These are phyloP conservation scores for Podarcis muralis DNA, from an alignment of 2,113 vertebrate genomes.

Conservation along the genomic window DNA sequence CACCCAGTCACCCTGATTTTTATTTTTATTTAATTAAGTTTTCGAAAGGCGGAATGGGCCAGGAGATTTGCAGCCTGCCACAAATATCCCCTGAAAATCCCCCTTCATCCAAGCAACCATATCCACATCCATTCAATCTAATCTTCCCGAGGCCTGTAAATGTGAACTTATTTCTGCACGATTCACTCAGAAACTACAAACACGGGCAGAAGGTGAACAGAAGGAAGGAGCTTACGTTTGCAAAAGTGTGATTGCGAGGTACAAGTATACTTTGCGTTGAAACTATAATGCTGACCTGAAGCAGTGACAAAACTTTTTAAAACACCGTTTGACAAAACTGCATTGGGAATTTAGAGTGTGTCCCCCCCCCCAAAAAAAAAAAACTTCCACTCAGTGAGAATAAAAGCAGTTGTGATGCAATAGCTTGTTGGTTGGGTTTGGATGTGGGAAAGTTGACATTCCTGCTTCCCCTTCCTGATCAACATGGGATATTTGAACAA, in stretches of 20 bases:
- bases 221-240: neutral
- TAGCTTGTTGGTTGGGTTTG: neutral
- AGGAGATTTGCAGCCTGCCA: too few species aligned
- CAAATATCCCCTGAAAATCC: too few species aligned
- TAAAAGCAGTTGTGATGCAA: neutral
- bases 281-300: neutral
- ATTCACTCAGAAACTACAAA: neutral
- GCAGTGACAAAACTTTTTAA: neutral
- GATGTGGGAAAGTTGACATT: neutral
- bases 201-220: neutral
- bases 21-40: too few species aligned
- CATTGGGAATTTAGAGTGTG: neutral
- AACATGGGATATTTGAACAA: too few species aligned
- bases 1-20: too few species aligned
- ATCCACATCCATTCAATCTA: neutral
- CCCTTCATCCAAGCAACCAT: neutral
- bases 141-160: neutral
- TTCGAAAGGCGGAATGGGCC: too few species aligned
- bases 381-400: neutral
- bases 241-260: neutral
- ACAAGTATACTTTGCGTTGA: neutral
- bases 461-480: neutral
- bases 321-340: neutral
- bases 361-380: too few species aligned
- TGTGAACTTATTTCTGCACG: accelerated